Evolutionary conservation across 1,140 invertebrate genomes (phyloP).

Genomic region (Sinonovacula constricta): DNA sequence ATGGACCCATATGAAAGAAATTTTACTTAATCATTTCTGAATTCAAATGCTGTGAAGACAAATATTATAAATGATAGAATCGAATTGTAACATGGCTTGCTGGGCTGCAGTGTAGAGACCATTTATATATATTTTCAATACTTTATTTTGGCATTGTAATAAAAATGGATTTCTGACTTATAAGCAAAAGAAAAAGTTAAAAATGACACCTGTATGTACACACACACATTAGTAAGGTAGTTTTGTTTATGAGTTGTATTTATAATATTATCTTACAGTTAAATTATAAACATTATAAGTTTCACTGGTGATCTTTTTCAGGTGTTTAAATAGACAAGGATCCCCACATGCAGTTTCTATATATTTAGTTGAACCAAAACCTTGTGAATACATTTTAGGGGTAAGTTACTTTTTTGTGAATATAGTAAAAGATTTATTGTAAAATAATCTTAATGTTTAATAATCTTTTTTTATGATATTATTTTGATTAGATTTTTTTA

Average conservation of each 20-base stretch:
- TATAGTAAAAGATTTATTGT: too few species aligned
- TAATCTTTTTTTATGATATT: too few species aligned
- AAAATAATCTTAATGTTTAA: too few species aligned
- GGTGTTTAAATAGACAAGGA: conserved; percentile 76
- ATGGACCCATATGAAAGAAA: too few species aligned
- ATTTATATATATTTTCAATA: neutral
- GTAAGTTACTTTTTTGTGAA: too few species aligned
- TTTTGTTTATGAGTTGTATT: neutral
- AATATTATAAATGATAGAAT: too few species aligned
- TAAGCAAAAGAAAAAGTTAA: too few species aligned
- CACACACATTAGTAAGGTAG: neutral
- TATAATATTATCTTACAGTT: neutral
- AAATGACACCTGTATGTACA: neutral
- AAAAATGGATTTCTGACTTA: neutral
- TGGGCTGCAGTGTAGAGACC: too few species aligned
- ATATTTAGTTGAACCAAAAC: conserved; percentile 92
- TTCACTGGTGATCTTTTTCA: conserved; percentile 52
- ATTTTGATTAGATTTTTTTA: too few species aligned
- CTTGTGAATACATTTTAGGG: conserved; percentile 93
- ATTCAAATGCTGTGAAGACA: too few species aligned
- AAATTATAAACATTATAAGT: neutral
- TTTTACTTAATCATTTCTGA: too few species aligned
- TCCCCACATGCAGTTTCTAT: conserved; percentile 89
- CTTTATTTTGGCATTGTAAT: neutral
- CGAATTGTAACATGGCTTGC: too few species aligned